Base-by-base conservation (phyloP, 2,113 vertebrate genomes). In the Perca schrenkii region DNA sequence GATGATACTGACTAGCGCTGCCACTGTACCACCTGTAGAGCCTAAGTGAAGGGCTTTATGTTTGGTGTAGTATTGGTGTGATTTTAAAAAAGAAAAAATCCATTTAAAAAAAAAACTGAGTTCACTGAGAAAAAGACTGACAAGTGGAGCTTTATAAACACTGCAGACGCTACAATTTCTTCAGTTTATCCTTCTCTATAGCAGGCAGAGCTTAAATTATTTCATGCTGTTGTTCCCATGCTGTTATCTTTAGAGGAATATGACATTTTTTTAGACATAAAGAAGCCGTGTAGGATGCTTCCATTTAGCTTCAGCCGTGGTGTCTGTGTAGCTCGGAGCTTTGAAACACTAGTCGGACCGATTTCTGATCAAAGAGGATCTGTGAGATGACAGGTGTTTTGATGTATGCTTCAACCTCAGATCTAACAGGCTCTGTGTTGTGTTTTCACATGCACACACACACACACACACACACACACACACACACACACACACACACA, bases 291-390 rank as follows among this genome's bases (percentile, higher is more conserved):
- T 36, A 6, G 62, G 54, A 25, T 2, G 19, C 43, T 63, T 81
- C 50, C 52, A 62, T 54, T 66, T 74, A 62, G 61, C 43, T 69
- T 62, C 43, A 52, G 72, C 22, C 5, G 21, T 3, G 19, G 65
- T 0, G 25, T 72, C 36, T 80, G 71, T 62, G 72, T 8, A 4
- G 69, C 60, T 72, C 19, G 2, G 34, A 2, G 22, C 81, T 75
- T 78, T 91, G 71, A 71, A 81, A 72, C 57, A 8, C 58, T n/a
- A 66, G 53, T 82, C 67, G 7, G 53, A 19, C 11, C 8, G n/a
- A 75, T 83, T 13, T 88, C 65, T 79, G 79, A 92, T 93, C 90
- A 93, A 86, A 92, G 90, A 49, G 46, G 50, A 74, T 82, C 72
- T 63, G 63, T 53, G 25, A 82, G 57, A 49, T 58, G 87, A 77